Evolutionary conservation across 1,140 invertebrate species (phyloP), one percentile per base, ranked within the genome.

Genomic region (Triops cancriformis): DNA sequence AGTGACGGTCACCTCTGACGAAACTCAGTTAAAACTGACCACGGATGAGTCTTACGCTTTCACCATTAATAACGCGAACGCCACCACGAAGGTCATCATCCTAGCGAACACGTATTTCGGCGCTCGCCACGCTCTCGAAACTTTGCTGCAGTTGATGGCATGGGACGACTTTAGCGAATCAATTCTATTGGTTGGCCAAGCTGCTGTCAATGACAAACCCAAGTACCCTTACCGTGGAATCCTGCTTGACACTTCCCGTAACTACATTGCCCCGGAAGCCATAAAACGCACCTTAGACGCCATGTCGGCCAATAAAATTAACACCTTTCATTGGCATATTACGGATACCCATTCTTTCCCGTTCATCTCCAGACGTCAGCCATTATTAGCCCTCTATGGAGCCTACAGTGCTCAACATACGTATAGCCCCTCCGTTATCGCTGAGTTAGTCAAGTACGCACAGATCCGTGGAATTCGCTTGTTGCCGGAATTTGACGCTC

Each of bases 321-420:
- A 96, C 82, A 90, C 90, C 0, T 92, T 96, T 83, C 94, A 96
- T 81, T 95, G 93, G 93, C 93, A 96, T 80, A 92, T 95, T n/a
- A 94, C 92, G 0, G 94, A 96, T 83, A 90, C 91, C 0, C 93
- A 95, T 26, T 94, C 93, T 81, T 95, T 95, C 81, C 93, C 94
- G 0, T 89, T 94, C 75, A 89, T 89, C 28, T 89, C 92, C 0
- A 86, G 87, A 81, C 89, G 88, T 9, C 87, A 87, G 72, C 93
- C 93, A 0, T 84, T 91, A 64, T 84, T 95, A 12, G 88, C 89
- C 0, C 88, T 88, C 81, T 88, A 90, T 64, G 94, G 93, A 0
- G 91, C 93, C 23, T 94, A 94, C 81, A 85, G 87, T 9, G 84
- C 88, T 0, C 84, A 88, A 31, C 86, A 93, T 83, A 86, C 92